Evolutionary conservation across 2,888 invertebrate species (phyloP), one percentile per base, ranked within the genome.

Genomic region (Noctua janthe): DNA sequence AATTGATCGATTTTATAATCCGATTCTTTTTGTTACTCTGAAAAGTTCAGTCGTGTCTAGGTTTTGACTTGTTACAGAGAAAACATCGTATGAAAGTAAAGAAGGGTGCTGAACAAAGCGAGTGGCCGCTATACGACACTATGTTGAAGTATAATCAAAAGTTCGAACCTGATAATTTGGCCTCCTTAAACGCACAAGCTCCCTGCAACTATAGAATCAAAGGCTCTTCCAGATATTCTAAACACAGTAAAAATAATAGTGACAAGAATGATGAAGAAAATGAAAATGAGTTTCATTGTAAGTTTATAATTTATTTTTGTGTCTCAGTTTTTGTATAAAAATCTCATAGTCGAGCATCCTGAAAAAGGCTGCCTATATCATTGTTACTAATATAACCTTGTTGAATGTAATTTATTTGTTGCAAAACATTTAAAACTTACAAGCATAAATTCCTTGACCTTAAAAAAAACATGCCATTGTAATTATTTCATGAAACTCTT

Each of bases 271-370:
- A 80, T 8, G 91, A 92, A 80, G 93, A 93, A n/a, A 92, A 91
- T 73, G 93, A 92, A 77, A 90, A 87, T 39, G 96, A 96, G 74
- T 97, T 97, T 90, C 95, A 95, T 81, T 97, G 97, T 97, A 88
- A 94, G 95, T 93, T 70, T 70, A 69, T 64, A 62, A 67, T 80
- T 78, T 43, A 54, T 29, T 77, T 56, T 59, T 49, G 35, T 47
- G 29, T 39, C 3, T 3, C n/a, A 72, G 39, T n/a, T 43, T 43
- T 62, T 64, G 35, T 10, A 35, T 10, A 20, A 8, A 35, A 35
- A 59, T 49, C 8, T n/a, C 20, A 5, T 56, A 56, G 17, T 64
- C 7, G 2, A 29, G 1, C 29, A 62, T 15, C 29, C 64, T 20
- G 10, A 64, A 35, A 64, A 64, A 20, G 64, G 17, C 17, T 17